Evolutionary conservation across 1,140 invertebrate species (phyloP).

Genomic region (Rhizoglyphus robini): DNA sequence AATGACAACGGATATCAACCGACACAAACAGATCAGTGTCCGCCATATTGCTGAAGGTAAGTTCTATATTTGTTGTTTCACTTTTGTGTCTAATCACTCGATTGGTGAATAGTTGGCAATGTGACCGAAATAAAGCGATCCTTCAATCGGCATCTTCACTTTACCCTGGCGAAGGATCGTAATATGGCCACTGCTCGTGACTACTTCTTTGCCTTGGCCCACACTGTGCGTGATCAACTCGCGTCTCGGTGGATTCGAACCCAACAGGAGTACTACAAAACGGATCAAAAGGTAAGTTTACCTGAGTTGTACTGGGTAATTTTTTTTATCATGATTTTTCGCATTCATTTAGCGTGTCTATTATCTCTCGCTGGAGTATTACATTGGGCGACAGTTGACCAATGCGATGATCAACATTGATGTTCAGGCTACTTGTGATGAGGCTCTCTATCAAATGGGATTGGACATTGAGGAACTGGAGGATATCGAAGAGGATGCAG

Average conservation of each 20-base stretch:
- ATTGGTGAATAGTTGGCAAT: constrained; percentile 57
- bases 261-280: constrained; percentile 98
- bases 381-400: constrained; percentile 91
- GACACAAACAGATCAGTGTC: constrained; percentile 95
- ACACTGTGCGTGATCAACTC: constrained; percentile 97
- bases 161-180: constrained; percentile 94
- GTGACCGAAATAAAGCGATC: too few species aligned
- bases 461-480: constrained; percentile 96
- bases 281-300: constrained; percentile 74
- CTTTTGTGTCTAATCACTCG: constrained; percentile 25
- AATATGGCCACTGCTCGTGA: constrained; percentile 94
- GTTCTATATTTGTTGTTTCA: background rate
- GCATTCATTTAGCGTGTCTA: constrained; percentile 83
- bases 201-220: constrained; percentile 93
- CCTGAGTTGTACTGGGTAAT: constrained; percentile 47
- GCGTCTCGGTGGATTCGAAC: constrained; percentile 97
- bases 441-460: constrained; percentile 56
- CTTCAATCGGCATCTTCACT: constrained; percentile 97
- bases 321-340: too few species aligned
- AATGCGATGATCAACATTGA: constrained; percentile 99
- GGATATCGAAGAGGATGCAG: constrained; percentile 94
- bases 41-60: constrained; percentile 65
- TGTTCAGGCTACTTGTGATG: constrained; percentile 57
- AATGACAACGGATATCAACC: constrained; percentile 59
- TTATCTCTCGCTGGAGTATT: constrained; percentile 97